A percentile compares a stretch with the other conserved stretches of the same genome.
These are phyloP conservation scores for Mimachlamys varia DNA, from an alignment of 2,888 invertebrate genomes.

Conservation along the genomic window DNA sequence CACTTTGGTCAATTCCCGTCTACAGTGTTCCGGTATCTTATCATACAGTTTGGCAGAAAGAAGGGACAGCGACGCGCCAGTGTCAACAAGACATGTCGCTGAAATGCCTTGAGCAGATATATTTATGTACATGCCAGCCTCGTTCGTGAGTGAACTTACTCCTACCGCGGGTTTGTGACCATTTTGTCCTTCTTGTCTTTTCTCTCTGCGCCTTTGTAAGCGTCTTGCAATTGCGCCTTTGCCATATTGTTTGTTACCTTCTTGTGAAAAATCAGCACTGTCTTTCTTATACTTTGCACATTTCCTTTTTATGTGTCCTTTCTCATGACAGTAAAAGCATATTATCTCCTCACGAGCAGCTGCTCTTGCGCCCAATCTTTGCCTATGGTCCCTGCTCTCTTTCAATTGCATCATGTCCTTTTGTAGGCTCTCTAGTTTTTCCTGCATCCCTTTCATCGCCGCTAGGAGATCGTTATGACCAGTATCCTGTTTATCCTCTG, in stretches of 20 bases:
- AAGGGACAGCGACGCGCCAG: background rate
- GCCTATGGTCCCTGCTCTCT: background rate
- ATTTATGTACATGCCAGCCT: background rate
- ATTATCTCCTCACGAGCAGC: too few relatives aligned
- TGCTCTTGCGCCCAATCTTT: too few relatives aligned
- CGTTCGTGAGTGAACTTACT: background rate
- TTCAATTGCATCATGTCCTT: background rate
- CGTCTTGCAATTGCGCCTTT: background rate
- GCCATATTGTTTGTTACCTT: background rate
- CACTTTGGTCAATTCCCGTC: too few relatives aligned
- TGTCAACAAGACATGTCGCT: background rate
- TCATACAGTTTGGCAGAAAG: too few relatives aligned
- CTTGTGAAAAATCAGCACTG: too few relatives aligned
- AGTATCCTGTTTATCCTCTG: background rate
- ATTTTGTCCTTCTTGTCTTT: background rate
- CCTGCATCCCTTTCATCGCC: background rate
- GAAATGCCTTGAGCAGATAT: too few relatives aligned
- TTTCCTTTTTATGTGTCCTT: background rate
- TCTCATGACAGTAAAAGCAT: too few relatives aligned
- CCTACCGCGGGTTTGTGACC: background rate
- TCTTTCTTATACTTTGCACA: background rate
- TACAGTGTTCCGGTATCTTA: too few relatives aligned
- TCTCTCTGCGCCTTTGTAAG: background rate
- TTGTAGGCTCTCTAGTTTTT: too few relatives aligned
- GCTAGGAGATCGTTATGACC: background rate